phyloP scores from a whole-genome alignment of 2,888 invertebrate species.

The Xestia sexstrigata region DNA sequence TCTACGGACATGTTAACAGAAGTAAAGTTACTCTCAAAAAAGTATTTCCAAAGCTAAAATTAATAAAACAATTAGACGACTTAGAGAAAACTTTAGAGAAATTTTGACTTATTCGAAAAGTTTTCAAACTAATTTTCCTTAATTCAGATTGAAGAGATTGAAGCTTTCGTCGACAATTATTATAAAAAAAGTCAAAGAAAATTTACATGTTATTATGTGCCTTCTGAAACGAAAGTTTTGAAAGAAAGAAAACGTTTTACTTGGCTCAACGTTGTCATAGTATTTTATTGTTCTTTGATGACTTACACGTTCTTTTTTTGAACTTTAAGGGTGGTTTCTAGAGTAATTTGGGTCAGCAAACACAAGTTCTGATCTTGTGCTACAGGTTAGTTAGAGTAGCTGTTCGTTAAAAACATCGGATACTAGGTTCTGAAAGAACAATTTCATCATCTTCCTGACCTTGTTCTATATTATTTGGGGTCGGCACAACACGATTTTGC shows the following conservation, averaged over 20 bases:
- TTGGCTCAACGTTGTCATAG: neutral
- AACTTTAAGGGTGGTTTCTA: neutral
- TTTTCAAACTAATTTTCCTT: conserved; percentile 59
- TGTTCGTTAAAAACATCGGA: neutral
- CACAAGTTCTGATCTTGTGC: neutral
- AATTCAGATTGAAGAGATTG: conserved; percentile 60
- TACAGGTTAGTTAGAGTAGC: neutral
- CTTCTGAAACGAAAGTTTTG: conserved; percentile 9
- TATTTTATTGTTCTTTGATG: neutral
- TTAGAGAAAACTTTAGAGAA: conserved; percentile 54
- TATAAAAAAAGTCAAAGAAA: conserved; percentile 52
- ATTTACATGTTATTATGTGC: conserved; percentile 49
- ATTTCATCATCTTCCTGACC: neutral
- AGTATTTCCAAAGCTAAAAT: conserved; percentile 45
- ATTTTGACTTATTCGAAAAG: conserved; percentile 64
- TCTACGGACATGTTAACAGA: conserved; percentile 1
- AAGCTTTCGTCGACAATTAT: conserved; percentile 59
- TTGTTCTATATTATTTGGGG: neutral
- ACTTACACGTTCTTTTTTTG: neutral
- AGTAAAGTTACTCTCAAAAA: conserved; percentile 25
- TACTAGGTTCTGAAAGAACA: neutral
- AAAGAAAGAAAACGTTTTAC: neutral
- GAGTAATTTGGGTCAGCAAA: neutral
- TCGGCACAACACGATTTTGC: neutral
- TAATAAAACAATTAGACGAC: conserved; percentile 60